Evolutionary conservation across 2,888 invertebrate species (phyloP).

Genomic region (Amphipyra berbera): DNA sequence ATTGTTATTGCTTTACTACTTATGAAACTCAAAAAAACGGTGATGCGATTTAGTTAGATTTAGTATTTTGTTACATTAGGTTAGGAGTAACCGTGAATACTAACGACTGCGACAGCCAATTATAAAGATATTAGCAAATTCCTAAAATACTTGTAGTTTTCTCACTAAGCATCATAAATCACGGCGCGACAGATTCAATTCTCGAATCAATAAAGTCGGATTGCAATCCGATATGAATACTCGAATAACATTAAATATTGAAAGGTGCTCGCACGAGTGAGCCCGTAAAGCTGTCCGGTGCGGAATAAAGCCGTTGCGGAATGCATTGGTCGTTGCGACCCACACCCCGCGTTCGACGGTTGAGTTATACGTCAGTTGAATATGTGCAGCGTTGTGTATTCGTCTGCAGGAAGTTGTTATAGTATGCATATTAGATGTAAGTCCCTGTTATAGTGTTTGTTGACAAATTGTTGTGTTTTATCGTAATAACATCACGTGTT

Average conservation of each 20-base stretch:
- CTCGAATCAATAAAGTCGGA: constrained; percentile 49
- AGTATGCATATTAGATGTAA: neutral
- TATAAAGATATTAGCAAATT: neutral
- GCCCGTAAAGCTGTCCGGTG: constrained; percentile 51
- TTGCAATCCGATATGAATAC: constrained; percentile 43
- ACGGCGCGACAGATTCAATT: constrained; percentile 51
- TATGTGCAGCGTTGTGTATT: constrained; percentile 16
- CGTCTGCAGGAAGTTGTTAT: constrained; percentile 1
- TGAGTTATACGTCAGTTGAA: constrained; percentile 23
- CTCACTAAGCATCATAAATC: constrained; percentile 22
- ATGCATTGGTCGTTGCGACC: constrained; percentile 38
- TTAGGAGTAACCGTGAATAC: too few relatives aligned
- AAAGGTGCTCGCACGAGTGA: constrained; percentile 47
- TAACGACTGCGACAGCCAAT: too few relatives aligned
- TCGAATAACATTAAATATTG: constrained; percentile 48
- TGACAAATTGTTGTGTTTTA: too few relatives aligned
- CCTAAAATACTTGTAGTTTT: neutral
- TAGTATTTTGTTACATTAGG: too few relatives aligned
- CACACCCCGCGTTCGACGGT: constrained; percentile 11
- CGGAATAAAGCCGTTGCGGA: constrained; percentile 42
- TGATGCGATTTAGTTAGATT: too few relatives aligned
- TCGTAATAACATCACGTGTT: too few relatives aligned
- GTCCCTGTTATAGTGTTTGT: neutral
- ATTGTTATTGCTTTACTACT: too few relatives aligned
- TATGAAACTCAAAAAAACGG: too few relatives aligned